Percentiles rank a stretch among this genome's conserved stretches.
Evolutionary conservation across 1,140 invertebrate species (phyloP).

Genomic region (Bombus picipes): DNA sequence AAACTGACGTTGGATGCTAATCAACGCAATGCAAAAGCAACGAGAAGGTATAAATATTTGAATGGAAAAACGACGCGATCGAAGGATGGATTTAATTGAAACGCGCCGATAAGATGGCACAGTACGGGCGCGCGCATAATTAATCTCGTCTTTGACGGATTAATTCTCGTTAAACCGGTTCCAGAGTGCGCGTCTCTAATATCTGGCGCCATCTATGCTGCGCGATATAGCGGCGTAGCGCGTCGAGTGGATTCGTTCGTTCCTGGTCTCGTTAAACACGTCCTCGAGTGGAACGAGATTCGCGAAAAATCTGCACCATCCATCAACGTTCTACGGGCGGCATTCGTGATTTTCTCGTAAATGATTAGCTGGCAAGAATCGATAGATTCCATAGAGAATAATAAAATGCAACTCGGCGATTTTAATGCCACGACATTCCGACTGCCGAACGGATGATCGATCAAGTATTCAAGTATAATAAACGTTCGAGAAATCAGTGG

Average conservation of each 20-base stretch:
- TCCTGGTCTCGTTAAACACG: slow-evolving; percentile 7
- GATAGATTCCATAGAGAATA: neutral
- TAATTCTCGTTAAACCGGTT: slow-evolving; percentile 65
- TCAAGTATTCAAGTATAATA: too few species aligned
- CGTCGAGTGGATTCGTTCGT: slow-evolving; percentile 10
- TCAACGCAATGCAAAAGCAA: too few species aligned
- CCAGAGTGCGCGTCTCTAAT: neutral
- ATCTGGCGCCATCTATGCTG: slow-evolving; percentile 1
- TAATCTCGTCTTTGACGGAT: slow-evolving; percentile 73
- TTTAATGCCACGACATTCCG: neutral
- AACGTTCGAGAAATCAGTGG: neutral
- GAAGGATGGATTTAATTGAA: slow-evolving; percentile 34
- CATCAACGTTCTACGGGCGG: neutral
- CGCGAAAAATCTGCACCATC: slow-evolving; percentile 2
- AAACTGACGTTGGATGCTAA: too few species aligned
- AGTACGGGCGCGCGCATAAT: slow-evolving; percentile 67
- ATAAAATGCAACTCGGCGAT: neutral
- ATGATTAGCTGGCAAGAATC: neutral
- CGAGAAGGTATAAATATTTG: neutral
- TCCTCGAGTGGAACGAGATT: neutral
- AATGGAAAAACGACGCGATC: neutral
- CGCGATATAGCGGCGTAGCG: neutral
- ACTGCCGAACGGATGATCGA: neutral
- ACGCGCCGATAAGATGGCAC: slow-evolving; percentile 4
- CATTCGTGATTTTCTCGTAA: neutral